These are phyloP conservation scores for Helicolenus hilgendorfi DNA, from an alignment of 2,797 vertebrate genomes.

Conservation along the genomic window DNA sequence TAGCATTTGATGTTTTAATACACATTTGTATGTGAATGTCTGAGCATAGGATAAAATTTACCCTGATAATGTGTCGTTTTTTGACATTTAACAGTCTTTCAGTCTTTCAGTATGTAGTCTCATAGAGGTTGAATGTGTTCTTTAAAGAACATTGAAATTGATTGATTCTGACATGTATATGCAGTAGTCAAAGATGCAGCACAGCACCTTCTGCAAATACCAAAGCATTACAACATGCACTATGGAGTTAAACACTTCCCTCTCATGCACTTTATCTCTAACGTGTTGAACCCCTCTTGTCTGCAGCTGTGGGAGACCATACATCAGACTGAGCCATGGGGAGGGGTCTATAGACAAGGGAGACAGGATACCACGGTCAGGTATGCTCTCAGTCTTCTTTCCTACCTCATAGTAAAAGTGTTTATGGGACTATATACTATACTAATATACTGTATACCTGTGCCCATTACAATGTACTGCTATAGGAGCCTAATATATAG, in stretches of 20 bases:
- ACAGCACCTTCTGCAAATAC: not conserved
- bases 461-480: not conserved
- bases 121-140: not conserved
- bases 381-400: conserved; percentile 79
- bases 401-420: not conserved
- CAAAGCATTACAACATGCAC: not conserved
- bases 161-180: not conserved
- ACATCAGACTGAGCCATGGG: conserved; percentile 90
- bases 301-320: conserved; percentile 95
- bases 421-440: not conserved
- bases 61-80: not conserved
- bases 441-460: not conserved
- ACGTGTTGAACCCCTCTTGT: conserved; percentile 45
- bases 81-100: not conserved
- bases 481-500: not conserved
- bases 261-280: conserved; percentile 5
- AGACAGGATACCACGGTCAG: conserved; percentile 90
- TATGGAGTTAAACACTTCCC: not conserved
- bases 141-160: not conserved
- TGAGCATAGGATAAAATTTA: not conserved
- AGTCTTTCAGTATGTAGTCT: not conserved
- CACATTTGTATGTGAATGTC: not conserved
- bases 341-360: conserved; percentile 91
- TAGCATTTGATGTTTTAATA: not conserved
- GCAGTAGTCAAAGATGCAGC: not conserved